phyloP scores from a whole-genome alignment of 2,888 invertebrate species.

The Dynastes maya region DNA sequence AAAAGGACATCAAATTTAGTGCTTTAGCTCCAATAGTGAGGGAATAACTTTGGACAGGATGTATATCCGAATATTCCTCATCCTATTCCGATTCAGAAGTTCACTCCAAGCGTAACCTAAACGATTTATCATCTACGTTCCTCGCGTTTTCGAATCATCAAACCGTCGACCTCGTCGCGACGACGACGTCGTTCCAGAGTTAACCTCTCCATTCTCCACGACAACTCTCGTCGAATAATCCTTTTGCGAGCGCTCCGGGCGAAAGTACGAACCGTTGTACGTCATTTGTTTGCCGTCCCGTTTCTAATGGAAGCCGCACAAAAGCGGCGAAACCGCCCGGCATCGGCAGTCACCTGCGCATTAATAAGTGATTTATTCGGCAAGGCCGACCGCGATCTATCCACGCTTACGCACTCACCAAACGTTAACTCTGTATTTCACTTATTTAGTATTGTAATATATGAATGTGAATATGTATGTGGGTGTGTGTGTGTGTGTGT shows the following conservation, averaged over 20 bases:
- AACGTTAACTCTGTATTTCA: slow-evolving; percentile 54
- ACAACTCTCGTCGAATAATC: slow-evolving; percentile 55
- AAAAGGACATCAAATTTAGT: too few species aligned
- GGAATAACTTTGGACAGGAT: too few species aligned
- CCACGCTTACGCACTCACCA: slow-evolving; percentile 57
- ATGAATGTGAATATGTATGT: too few species aligned
- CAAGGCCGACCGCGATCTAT: slow-evolving; percentile 58
- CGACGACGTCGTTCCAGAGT: neutral
- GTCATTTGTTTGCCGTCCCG: slow-evolving; percentile 65
- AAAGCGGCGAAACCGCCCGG: slow-evolving; percentile 56
- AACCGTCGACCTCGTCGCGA: slow-evolving; percentile 50
- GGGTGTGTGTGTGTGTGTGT: too few species aligned
- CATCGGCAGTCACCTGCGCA: slow-evolving; percentile 62
- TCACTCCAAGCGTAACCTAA: slow-evolving; percentile 19
- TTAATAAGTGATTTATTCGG: slow-evolving; percentile 63
- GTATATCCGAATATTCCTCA: too few species aligned
- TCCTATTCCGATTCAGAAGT: too few species aligned
- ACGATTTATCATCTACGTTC: slow-evolving; percentile 59
- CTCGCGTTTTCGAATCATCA: slow-evolving; percentile 52
- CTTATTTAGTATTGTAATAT: too few species aligned
- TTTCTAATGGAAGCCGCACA: slow-evolving; percentile 59
- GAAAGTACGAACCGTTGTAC: slow-evolving; percentile 68
- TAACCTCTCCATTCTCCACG: slow-evolving; percentile 21
- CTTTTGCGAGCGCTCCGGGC: slow-evolving; percentile 54
- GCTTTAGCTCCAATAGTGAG: too few species aligned